Conservation (phyloP, 2,888 invertebrate genomes). For the Colletes collaris region DNA sequence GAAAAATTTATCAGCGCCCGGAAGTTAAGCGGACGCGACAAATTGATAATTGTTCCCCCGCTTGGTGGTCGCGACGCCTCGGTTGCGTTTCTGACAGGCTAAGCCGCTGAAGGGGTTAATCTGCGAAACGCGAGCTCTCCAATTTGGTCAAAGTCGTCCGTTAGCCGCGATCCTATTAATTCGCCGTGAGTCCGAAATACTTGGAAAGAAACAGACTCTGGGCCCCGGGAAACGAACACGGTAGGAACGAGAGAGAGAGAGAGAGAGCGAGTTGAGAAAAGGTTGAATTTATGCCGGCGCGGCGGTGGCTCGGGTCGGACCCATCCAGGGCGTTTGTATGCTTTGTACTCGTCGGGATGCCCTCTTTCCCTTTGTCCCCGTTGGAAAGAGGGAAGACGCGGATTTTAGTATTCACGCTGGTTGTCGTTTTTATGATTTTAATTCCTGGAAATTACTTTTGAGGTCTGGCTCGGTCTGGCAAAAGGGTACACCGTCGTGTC, state of each 20-base stretch:
- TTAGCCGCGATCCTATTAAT: slow-evolving; percentile 71
- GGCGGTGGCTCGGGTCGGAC: slow-evolving; percentile 58
- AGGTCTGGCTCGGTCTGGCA: slow-evolving; percentile 33
- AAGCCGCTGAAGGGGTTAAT: slow-evolving; percentile 34
- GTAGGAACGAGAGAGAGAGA: too few relatives aligned
- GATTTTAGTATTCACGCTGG: slow-evolving; percentile 67
- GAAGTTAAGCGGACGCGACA: background rate
- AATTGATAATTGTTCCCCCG: slow-evolving; percentile 4
- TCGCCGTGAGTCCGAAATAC: slow-evolving; percentile 65
- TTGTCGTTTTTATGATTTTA: slow-evolving; percentile 73
- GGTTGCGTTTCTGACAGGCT: slow-evolving; percentile 23
- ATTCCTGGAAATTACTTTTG: slow-evolving; percentile 70
- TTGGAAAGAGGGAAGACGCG: slow-evolving; percentile 37
- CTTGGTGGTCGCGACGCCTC: slow-evolving; percentile 1
- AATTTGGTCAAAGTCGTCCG: slow-evolving; percentile 27
- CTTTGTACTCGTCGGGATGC: slow-evolving; percentile 31
- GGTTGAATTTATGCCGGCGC: slow-evolving; percentile 71
- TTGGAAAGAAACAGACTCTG: background rate
- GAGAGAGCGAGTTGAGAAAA: slow-evolving; percentile 55
- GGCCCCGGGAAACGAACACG: background rate
- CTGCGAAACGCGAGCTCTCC: slow-evolving; percentile 16
- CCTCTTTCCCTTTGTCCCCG: slow-evolving; percentile 44
- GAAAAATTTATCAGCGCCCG: too few relatives aligned
- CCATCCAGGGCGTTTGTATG: slow-evolving; percentile 53
- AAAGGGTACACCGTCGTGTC: slow-evolving; percentile 23